Conservation (phyloP, 2,797 vertebrate genomes). For the Mormyrops attenuatus region DNA sequence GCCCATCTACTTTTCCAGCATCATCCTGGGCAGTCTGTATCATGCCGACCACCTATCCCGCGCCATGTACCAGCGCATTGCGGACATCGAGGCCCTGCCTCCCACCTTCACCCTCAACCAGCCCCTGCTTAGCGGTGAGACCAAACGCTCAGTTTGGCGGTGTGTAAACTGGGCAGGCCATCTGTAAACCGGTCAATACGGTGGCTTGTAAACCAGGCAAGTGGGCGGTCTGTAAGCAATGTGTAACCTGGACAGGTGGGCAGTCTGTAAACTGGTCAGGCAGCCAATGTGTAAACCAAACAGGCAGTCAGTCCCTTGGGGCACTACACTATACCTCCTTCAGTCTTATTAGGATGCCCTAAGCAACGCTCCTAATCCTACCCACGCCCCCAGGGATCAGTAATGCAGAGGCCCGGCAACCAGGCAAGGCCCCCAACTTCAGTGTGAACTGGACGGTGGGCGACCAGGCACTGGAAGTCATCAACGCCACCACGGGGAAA, state of each 20-base stretch:
- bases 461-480: conserved; percentile 73
- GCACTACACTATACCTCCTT: neutral
- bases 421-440: conserved; percentile 87
- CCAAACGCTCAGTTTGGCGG: neutral
- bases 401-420: conserved; percentile 84
- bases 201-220: neutral
- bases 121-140: conserved; percentile 88
- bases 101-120: conserved; percentile 75
- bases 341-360: neutral
- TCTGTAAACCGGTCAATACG: neutral
- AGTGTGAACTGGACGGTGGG: conserved; percentile 90
- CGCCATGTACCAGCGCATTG: conserved; percentile 86
- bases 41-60: conserved; percentile 89
- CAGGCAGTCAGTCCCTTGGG: neutral
- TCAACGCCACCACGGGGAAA: conserved; percentile 86
- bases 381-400: conserved; percentile 72
- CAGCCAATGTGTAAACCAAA: neutral
- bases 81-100: conserved; percentile 78
- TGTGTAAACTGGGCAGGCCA: neutral
- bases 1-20: conserved; percentile 90
- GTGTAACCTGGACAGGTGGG: neutral
- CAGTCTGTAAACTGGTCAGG: neutral
- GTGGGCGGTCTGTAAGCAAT: neutral
- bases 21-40: conserved; percentile 91
- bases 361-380: neutral